Evolutionary conservation across 2,888 invertebrate genomes (phyloP), one percentile per base, ranked within the genome.

Genomic region (Ophion obscuratus): DNA sequence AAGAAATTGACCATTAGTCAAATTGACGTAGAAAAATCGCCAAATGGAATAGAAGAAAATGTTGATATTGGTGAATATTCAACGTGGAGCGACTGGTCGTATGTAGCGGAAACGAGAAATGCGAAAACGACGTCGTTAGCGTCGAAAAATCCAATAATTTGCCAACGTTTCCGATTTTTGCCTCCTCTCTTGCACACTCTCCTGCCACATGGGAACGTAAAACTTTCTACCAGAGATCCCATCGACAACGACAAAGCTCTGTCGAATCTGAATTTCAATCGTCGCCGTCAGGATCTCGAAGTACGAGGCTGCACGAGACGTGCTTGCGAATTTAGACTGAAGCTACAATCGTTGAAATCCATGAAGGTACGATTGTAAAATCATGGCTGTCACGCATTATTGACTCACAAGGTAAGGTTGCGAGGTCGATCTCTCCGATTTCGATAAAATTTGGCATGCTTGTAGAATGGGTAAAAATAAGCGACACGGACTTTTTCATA

Each of bases 41-140:
- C 53, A 10, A 47, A 53, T 5, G 61, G 3, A 11, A 31, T 14
- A 7, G 17, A 62, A 1, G 74, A 77, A 73, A 47, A 44, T 6
- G 64, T 68, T 14, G 10, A 20, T 2, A 57, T 83, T 3, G 68
- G 44, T 7, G 87, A 89, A 70, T 80, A 88, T 66, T 91, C 92
- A 20, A 89, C 91, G 57, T 93, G 93, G 93, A 92, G 93, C 20
- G 87, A 92, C 44, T 93, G 93, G 93, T 81, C 62, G 76, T 87
- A 87, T 11, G 74, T 78, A 14, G 17, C 84, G 17, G 47, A 57
- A 44, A 47, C 20, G 11, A 59, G 7, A 73, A 83, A 81, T 3
- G 57, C n/a, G 10, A 61, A 44, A n/a, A 66, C 71, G n/a, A 47
- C 20, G 5, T 53, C 3, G 17, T 5, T 53, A 17, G 53, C 14